Percentiles rank a stretch among this genome's conserved stretches.
Conservation (phyloP, 1,140 invertebrate species). For the Drosophila orosa region DNA sequence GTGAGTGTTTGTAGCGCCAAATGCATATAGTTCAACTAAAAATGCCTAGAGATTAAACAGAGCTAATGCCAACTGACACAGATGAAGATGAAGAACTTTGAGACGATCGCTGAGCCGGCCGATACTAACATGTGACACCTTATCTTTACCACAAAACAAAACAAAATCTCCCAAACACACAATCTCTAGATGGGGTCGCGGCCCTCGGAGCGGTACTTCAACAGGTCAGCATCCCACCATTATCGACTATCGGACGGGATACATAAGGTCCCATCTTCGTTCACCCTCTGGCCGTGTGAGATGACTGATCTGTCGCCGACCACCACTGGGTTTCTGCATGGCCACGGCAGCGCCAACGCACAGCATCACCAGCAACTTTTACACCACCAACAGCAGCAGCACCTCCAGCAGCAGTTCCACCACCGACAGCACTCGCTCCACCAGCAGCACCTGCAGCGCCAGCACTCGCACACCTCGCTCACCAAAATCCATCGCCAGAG, state of each 20-base stretch:
- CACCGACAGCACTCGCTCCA: slow-evolving; percentile 58
- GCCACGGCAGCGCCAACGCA: slow-evolving; percentile 70
- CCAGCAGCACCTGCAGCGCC: slow-evolving; percentile 69
- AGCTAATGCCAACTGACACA: slow-evolving; percentile 40
- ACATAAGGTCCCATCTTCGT: slow-evolving; percentile 94
- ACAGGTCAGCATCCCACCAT: slow-evolving; percentile 85
- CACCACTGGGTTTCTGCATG: slow-evolving; percentile 78
- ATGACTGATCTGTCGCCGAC: slow-evolving; percentile 84
- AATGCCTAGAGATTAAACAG: slow-evolving; percentile 55
- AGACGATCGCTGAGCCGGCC: slow-evolving; percentile 13
- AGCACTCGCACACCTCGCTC: slow-evolving; percentile 75
- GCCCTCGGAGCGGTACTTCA: slow-evolving; percentile 84
- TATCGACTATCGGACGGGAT: slow-evolving; percentile 92
- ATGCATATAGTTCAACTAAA: slow-evolving; percentile 53
- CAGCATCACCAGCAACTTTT: slow-evolving; percentile 69
- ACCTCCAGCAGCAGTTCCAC: slow-evolving; percentile 52
- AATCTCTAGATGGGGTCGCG: slow-evolving; percentile 82
- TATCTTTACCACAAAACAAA: slow-evolving; percentile 43
- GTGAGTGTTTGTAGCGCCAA: slow-evolving; percentile 61
- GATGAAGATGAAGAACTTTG: slow-evolving; percentile 23
- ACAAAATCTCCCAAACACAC: slow-evolving; percentile 14
- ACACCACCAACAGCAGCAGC: slow-evolving; percentile 64
- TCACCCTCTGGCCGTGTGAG: slow-evolving; percentile 89
- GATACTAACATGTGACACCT: slow-evolving; percentile 57
- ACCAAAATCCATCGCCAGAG: slow-evolving; percentile 74